Evolutionary conservation across 2,888 invertebrate species (phyloP).

Genomic region (Ophioninae sp.): DNA sequence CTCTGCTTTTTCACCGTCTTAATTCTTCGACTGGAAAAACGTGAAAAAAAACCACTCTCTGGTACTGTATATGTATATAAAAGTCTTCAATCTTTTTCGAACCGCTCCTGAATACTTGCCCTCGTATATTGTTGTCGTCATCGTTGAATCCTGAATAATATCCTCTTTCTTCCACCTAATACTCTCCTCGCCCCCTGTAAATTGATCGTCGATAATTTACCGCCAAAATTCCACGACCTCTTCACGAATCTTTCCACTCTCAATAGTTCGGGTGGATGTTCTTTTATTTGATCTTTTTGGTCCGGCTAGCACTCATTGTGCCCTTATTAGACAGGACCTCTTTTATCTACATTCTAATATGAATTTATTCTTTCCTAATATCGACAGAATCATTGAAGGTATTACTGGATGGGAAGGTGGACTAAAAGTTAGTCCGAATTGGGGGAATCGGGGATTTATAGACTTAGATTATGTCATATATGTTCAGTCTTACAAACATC

Average conservation of each 20-base stretch:
- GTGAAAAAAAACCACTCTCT: constrained; percentile 41
- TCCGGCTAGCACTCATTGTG: background rate
- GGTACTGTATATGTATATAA: constrained; percentile 2
- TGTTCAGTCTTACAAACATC: background rate
- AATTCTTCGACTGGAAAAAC: constrained; percentile 55
- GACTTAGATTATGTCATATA: too few species aligned
- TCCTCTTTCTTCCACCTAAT: background rate
- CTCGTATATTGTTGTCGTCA: constrained; percentile 24
- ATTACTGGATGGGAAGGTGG: too few species aligned
- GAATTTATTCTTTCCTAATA: background rate
- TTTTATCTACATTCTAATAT: background rate
- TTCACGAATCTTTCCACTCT: background rate
- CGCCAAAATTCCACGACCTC: background rate
- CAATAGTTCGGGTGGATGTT: background rate
- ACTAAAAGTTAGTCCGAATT: too few species aligned
- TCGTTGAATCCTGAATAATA: constrained; percentile 27
- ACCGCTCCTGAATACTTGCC: constrained; percentile 43
- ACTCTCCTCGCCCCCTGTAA: background rate
- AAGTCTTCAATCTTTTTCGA: constrained; percentile 25
- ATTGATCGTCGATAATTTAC: constrained; percentile 18
- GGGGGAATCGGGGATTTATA: too few species aligned
- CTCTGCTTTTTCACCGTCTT: constrained; percentile 52
- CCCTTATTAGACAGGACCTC: background rate
- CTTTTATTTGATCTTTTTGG: background rate
- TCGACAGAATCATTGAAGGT: background rate